Conservation (phyloP, 2,888 invertebrate species). For the Apocheima hispidaria region DNA sequence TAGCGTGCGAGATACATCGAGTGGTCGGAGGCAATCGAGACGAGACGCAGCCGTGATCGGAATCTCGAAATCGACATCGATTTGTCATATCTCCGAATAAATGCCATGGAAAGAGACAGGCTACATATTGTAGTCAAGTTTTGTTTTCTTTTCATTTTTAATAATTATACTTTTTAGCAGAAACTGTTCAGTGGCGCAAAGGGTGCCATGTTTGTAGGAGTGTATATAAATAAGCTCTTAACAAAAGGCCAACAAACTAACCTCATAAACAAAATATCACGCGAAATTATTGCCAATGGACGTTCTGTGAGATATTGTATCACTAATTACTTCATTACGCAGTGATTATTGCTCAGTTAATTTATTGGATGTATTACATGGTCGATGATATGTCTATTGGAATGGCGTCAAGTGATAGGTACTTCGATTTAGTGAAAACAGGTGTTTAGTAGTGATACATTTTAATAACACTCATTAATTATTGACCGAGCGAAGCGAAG, state of each 20-base stretch:
- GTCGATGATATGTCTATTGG: neutral
- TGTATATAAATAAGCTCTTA: neutral
- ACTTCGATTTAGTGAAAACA: slow-evolving; percentile 4
- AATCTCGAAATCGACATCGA: too few relatives aligned
- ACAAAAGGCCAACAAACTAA: neutral
- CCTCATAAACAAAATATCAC: slow-evolving; percentile 10
- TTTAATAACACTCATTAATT: neutral
- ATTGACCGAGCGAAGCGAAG: too few relatives aligned
- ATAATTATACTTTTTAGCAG: too few relatives aligned
- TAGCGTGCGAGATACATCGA: too few relatives aligned
- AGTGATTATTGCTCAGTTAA: slow-evolving; percentile 19
- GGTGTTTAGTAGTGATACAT: slow-evolving; percentile 1
- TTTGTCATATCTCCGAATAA: too few relatives aligned
- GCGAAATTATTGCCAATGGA: neutral
- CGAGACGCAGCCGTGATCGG: too few relatives aligned
- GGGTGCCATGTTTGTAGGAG: too few relatives aligned
- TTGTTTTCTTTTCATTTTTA: too few relatives aligned
- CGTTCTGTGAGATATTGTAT: slow-evolving; percentile 8
- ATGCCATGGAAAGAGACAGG: too few relatives aligned
- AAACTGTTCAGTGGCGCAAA: too few relatives aligned
- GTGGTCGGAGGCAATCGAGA: too few relatives aligned
- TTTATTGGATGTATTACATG: slow-evolving; percentile 1
- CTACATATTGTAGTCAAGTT: too few relatives aligned
- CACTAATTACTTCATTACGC: slow-evolving; percentile 22
- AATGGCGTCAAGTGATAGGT: neutral